These are phyloP conservation scores for Oreonectes daqikongensis DNA, from an alignment of 2,797 vertebrate species.

Conservation along the genomic window DNA sequence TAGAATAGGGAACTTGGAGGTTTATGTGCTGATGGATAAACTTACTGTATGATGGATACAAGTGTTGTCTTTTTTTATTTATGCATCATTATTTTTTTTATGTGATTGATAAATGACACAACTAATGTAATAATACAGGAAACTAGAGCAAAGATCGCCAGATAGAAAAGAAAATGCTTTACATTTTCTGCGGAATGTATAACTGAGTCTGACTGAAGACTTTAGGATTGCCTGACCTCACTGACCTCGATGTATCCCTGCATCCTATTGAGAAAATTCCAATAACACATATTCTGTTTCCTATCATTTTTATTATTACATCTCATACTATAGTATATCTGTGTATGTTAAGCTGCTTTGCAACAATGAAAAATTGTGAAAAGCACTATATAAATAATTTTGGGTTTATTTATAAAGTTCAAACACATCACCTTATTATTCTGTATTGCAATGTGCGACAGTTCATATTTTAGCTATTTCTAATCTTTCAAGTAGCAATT, in stretches of 20 bases:
- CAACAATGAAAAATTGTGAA: too few relatives aligned
- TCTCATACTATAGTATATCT: too few relatives aligned
- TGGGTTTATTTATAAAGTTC: too few relatives aligned
- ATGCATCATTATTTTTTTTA: neutral
- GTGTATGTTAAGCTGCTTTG: too few relatives aligned
- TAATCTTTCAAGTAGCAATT: neutral
- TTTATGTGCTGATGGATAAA: neutral
- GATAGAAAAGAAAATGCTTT: neutral
- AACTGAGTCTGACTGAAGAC: neutral
- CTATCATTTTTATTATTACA: too few relatives aligned
- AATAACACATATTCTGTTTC: too few relatives aligned
- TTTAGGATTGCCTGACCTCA: neutral
- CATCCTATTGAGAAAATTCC: too few relatives aligned
- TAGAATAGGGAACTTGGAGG: neutral
- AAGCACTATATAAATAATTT: too few relatives aligned
- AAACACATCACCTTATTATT: neutral
- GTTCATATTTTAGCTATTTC: neutral
- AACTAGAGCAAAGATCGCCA: neutral
- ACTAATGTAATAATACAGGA: neutral
- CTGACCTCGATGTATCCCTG: too few relatives aligned
- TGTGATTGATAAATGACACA: neutral
- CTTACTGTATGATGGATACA: too few relatives aligned
- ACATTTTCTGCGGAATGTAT: neutral
- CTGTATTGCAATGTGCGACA: neutral
- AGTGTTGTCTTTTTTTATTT: neutral